Evolutionary conservation across 2,888 invertebrate genomes (phyloP), one percentile per base, ranked within the genome.

Genomic region (Junonia oenone): DNA sequence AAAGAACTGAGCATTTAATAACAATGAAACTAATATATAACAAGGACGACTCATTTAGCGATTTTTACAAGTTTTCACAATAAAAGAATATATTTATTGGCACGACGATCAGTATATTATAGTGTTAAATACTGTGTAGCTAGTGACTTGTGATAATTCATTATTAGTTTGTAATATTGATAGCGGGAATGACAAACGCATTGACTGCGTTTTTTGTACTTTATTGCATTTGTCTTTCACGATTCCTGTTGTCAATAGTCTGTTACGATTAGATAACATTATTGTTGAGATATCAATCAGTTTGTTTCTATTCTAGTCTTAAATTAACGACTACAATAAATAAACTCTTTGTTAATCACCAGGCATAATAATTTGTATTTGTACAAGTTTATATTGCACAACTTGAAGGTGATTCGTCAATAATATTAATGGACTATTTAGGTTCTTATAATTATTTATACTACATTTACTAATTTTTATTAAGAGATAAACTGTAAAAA

Each of bases 351-450:
- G 64, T 71, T 68, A 70, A 66, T 62, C 63, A 72, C 68, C 66
- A 72, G 69, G 69, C 71, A 73, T 69, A 73, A 69, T 73, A 68
- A 69, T 76, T 82, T 82, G 78, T 80, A 76, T 72, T 71, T 83
- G 78, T 81, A 84, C 78, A 81, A 73, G 74, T 81, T 80, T 66
- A 81, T 78, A 81, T 78, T 83, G 82, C 85, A 83, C 83, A 83
- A 83, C 82, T 72, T 15, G 14, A 45, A 51, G 37, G 35, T 51
- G 46, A 48, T 43, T 38, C 40, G 15, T 40, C 15, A 13, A 37
- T 38, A 14, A 29, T 22, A 49, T 22, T 38, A 40, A 31, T 47
- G 14, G 33, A 38, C 29, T 47, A 47, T 53, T 53, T 52, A 35
- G 14, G 22, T 40, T 45, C 15, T 45, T 15, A 33, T 22, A 22